Percentiles rank a stretch among this genome's conserved stretches.
These are phyloP conservation scores for Mechanitis messenoides DNA, from an alignment of 2,888 invertebrate species.

Conservation along the genomic window DNA sequence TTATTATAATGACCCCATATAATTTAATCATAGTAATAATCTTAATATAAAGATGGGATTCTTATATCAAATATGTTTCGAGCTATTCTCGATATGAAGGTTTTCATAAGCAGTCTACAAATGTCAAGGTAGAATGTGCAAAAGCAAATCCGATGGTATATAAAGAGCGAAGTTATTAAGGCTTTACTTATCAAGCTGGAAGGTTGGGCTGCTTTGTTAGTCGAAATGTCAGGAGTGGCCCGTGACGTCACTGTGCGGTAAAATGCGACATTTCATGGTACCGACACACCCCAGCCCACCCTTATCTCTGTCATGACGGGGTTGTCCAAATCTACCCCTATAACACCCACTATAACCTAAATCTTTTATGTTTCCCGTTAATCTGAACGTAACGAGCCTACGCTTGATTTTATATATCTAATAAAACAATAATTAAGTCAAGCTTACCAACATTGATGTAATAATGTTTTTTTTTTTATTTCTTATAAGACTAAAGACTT, in stretches of 20 bases:
- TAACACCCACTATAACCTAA: slow-evolving; percentile 47
- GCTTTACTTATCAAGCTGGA: slow-evolving; percentile 62
- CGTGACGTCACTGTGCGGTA: slow-evolving; percentile 63
- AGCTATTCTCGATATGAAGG: too few species aligned
- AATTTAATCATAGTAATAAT: slow-evolving; percentile 9
- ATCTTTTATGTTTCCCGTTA: slow-evolving; percentile 40
- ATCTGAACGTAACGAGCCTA: slow-evolving; percentile 28
- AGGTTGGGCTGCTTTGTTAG: slow-evolving; percentile 69
- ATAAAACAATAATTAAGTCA: too few species aligned
- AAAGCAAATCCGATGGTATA: slow-evolving; percentile 51
- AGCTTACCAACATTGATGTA: too few species aligned
- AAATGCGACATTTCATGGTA: slow-evolving; percentile 71
- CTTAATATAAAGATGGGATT: background rate
- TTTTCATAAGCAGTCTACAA: slow-evolving; percentile 32
- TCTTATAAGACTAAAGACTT: too few species aligned
- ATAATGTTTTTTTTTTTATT: too few species aligned
- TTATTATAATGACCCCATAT: slow-evolving; percentile 17
- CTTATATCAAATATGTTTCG: too few species aligned
- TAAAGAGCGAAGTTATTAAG: slow-evolving; percentile 63
- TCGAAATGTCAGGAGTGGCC: slow-evolving; percentile 72
- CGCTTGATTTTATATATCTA: slow-evolving; percentile 14
- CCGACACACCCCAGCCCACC: slow-evolving; percentile 66
- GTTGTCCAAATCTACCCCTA: slow-evolving; percentile 52
- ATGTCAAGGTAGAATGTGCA: slow-evolving; percentile 60
- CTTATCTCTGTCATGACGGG: slow-evolving; percentile 65